phyloP scores from a whole-genome alignment of 2,113 vertebrate genomes.

The Prietella phreatophila region DNA sequence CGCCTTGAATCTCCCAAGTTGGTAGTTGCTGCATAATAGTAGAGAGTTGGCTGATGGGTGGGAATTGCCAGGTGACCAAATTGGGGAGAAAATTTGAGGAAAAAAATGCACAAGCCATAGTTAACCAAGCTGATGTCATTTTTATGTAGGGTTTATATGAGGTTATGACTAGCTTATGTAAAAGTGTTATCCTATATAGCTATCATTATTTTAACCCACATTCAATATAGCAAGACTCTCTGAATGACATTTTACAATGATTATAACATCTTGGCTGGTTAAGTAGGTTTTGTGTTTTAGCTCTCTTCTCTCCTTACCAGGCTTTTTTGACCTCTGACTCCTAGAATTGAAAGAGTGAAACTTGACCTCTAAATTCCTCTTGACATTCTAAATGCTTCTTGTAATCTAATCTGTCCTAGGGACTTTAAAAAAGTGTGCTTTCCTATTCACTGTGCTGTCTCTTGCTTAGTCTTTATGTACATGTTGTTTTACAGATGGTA shows the following conservation, averaged over 20 bases:
- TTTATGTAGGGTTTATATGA: too few relatives aligned
- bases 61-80: neutral
- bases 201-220: neutral
- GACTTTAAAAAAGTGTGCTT: conserved; percentile 10
- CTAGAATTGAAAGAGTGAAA: conserved; percentile 23
- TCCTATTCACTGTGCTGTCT: neutral
- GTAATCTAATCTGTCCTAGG: conserved; percentile 24
- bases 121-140: neutral
- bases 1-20: neutral
- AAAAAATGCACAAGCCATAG: neutral
- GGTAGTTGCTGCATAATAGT: neutral
- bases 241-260: neutral
- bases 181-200: too few relatives aligned
- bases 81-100: neutral
- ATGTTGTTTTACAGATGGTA: neutral
- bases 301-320: conserved; percentile 8
- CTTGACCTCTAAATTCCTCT: neutral
- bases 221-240: neutral
- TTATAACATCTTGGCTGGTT: conserved; percentile 21
- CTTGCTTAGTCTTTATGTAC: neutral
- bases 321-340: conserved; percentile 36
- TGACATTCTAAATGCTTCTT: conserved; percentile 10
- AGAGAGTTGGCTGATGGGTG: neutral
- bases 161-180: too few relatives aligned
- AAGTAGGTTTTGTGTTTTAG: conserved; percentile 28